Percentiles rank a stretch among this genome's conserved stretches.
phyloP scores from a whole-genome alignment of 2,113 vertebrate species.

The Eulemur macaco region DNA sequence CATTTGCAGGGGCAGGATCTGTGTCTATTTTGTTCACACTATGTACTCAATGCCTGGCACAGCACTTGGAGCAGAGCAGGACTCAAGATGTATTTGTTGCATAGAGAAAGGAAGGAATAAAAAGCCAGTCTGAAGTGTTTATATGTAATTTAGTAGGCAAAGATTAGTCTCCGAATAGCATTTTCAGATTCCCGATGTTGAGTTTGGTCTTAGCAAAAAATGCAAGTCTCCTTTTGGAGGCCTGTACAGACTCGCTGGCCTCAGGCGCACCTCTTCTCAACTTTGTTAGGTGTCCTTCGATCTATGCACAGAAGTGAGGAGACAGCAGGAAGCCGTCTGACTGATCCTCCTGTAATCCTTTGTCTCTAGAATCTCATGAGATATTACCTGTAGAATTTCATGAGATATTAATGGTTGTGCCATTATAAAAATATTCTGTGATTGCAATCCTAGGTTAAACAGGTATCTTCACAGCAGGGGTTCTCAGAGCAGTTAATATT shows the following conservation, averaged over 20 bases:
- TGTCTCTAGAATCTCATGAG: conserved; percentile 10
- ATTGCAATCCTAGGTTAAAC: background rate
- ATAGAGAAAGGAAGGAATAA: background rate
- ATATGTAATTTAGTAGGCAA: background rate
- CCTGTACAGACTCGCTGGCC: background rate
- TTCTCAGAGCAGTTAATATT: conserved; percentile 2
- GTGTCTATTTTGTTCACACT: background rate
- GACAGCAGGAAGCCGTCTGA: background rate
- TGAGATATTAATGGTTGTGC: background rate
- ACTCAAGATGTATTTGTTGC: background rate
- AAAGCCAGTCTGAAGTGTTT: background rate
- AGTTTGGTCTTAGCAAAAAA: background rate
- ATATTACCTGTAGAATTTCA: conserved; percentile 20
- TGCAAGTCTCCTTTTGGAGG: background rate
- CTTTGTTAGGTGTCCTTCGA: background rate
- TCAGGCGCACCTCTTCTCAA: background rate
- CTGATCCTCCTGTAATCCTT: background rate
- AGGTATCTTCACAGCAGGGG: background rate
- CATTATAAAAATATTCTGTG: background rate
- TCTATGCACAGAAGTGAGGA: background rate
- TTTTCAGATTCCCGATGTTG: background rate
- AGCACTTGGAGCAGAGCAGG: background rate
- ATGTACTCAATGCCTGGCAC: background rate
- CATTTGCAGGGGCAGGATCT: background rate
- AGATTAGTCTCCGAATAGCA: background rate